Evolutionary conservation across 1,140 invertebrate species (phyloP), one percentile per base, ranked within the genome.

Genomic region (Drosophila miranda): DNA sequence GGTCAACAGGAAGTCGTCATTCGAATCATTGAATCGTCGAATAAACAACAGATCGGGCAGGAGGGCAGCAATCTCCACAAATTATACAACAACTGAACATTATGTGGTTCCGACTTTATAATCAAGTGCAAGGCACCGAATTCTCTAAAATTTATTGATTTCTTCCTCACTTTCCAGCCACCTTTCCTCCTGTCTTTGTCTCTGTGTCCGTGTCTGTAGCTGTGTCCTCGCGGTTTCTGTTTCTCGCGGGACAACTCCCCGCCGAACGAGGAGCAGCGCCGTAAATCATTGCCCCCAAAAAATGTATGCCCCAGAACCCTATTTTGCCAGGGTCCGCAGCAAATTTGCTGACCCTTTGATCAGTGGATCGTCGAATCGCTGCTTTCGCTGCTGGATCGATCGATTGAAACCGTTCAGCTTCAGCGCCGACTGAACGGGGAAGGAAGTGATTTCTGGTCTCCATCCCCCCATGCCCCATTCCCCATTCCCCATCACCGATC

Each of bases 101-200:
- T 69, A 80, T 75, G 48, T 58, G 64, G 16, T 30, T 48, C 38
- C 48, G 50, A 76, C 77, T 86, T 84, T 86, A 86, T 87, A 82
- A 86, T 87, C 78, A 78, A 86, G 82, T 86, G 82, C 82, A 78
- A 53, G 34, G 52, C 59, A 61, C 53, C 71, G 50, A 72, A 38
- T 38, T 38, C 34, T 61, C 55, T 61, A 70, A 87, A 86, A 88
- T 87, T 87, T 87, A 87, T 87, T 87, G 82, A 87, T 87, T 82
- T 87, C 50, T 79, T 41, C 49, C 56, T 30, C 49, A 19, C 28
- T 19, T 51, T 41, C 34, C 13, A 26, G 42, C 21, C 21, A 21
- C 43, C 7, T 1, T 5, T 19, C 34, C 41, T 44, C 26, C 9
- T 38, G 34, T 34, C 28, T 23, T 9, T 26, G 21, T 43, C 34